Evolutionary conservation across 2,113 vertebrate species (phyloP), one percentile per base, ranked within the genome.

Genomic region (Zootoca vivipara): DNA sequence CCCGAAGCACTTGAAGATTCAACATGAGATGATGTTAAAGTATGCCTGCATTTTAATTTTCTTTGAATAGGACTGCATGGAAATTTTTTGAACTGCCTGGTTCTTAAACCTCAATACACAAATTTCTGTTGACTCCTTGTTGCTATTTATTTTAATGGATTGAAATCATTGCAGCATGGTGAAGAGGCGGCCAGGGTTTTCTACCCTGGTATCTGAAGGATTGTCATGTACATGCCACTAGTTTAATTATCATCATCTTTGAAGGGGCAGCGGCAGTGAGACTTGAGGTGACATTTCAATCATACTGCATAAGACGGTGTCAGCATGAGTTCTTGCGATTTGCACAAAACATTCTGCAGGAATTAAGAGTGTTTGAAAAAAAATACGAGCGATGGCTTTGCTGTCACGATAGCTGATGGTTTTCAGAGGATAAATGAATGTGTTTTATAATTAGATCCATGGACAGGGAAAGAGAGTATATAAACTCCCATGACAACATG

Each of bases 81-180:
- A 1, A 38, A 88, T 15, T 77, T 30, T 33, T 64, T 18, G 2
- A 42, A 58, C 5, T 4, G 64, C 33, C 62, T 62, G 24, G 2
- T 82, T 92, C 77, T 85, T 85, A 40, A 82, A 94, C 85, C 33
- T 52, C 58, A 38, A 78, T 89, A 65, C 52, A 70, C 84, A 15
- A 86, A 86, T 52, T 12, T 85, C 1, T 0, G 0, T 24, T 5
- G 83, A 5, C 3, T 77, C 24, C 18, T 62, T 16, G 13, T 0
- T 90, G 1, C 20, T 90, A 2, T 22, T 87, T 86, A 70, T 91
- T 92, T 78, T 6, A 35, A 58, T 82, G 72, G 16, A 30, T 85
- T 78, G 65, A 79, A 79, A 75, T 74, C 7, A 42, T 10, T 40
- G 0, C 28, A 89, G n/a, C 10, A 85, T 12, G 87, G 8, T 2